These are phyloP conservation scores for Lycorma delicatula DNA, from an alignment of 1,140 invertebrate species.

Conservation along the genomic window DNA sequence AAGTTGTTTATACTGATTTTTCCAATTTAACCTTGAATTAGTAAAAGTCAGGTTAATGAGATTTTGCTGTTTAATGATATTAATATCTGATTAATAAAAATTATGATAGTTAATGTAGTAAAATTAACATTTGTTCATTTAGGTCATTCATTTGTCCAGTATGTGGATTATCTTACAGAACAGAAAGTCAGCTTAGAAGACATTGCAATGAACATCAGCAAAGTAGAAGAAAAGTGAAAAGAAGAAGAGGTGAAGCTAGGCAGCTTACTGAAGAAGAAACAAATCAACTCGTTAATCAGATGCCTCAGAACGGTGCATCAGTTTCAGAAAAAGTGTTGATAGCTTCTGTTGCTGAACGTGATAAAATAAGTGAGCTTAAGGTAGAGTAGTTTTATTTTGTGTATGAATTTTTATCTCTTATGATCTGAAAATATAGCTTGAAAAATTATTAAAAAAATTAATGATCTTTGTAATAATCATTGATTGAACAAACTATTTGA, in stretches of 20 bases:
- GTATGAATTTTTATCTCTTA: no score
- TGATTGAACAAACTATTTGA: no score
- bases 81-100: no score
- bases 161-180: conserved; percentile 42
- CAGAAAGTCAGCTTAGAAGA: conserved; percentile 37
- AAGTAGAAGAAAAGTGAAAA: conserved; percentile 14
- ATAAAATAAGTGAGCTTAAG: conserved; percentile 29
- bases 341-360: conserved; percentile 38
- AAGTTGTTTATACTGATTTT: no score
- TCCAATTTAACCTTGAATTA: no score
- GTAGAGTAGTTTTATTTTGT: no score
- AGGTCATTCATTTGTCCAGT: conserved; percentile 38
- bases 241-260: conserved; percentile 19
- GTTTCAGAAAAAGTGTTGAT: conserved; percentile 45
- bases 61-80: no score
- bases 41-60: no score
- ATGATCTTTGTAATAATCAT: no score
- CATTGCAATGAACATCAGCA: conserved; percentile 39
- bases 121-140: background rate
- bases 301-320: conserved; percentile 28
- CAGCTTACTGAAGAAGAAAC: conserved; percentile 36
- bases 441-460: no score
- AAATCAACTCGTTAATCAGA: conserved; percentile 29
- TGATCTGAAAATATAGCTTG: no score
- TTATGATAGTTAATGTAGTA: background rate